A percentile compares a stretch with the other conserved stretches of the same genome.
phyloP scores from a whole-genome alignment of 2,888 invertebrate species.

The Linnaemya vulpina region DNA sequence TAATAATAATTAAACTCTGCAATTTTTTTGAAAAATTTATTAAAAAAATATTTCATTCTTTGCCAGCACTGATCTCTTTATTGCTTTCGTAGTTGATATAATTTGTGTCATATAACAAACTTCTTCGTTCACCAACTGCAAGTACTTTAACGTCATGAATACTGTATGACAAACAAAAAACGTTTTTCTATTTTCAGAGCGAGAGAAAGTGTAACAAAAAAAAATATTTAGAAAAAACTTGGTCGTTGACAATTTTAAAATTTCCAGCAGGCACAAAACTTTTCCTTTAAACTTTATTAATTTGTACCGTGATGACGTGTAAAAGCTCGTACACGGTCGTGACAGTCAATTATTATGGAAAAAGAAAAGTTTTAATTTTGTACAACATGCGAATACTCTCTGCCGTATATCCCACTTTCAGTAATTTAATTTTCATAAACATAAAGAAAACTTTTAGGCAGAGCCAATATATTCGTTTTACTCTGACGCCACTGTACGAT shows the following conservation, averaged over 20 bases:
- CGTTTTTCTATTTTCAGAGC: neutral
- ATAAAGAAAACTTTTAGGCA: neutral
- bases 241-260: conserved; percentile 28
- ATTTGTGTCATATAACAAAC: conserved; percentile 21
- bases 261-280: neutral
- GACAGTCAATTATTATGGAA: neutral
- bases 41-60: neutral
- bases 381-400: too few species aligned
- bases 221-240: neutral
- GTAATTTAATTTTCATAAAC: too few species aligned
- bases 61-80: neutral
- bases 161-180: conserved; percentile 9
- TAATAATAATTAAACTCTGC: neutral
- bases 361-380: neutral
- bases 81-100: conserved; percentile 4
- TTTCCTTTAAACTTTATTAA: conserved; percentile 16
- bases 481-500: neutral
- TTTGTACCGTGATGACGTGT: neutral
- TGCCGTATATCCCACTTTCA: too few species aligned
- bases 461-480: neutral
- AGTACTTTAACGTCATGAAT: conserved; percentile 3
- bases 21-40: neutral
- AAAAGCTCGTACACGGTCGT: neutral
- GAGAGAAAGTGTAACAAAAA: neutral
- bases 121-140: neutral